These are phyloP conservation scores for Maccullochella peelii DNA, from an alignment of 2,113 vertebrate species.

Conservation along the genomic window DNA sequence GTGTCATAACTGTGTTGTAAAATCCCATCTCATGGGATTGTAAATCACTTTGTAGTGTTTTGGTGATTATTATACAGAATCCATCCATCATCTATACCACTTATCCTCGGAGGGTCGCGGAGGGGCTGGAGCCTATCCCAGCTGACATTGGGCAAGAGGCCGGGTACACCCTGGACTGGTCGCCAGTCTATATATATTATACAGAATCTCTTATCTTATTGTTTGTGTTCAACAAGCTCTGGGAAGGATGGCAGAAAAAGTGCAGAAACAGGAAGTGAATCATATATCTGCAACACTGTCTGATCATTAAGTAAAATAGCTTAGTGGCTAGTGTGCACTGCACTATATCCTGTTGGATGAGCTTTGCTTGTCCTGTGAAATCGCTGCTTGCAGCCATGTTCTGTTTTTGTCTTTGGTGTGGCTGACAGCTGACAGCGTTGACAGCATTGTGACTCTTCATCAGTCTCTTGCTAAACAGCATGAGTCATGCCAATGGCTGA, in stretches of 20 bases:
- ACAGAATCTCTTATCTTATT: neutral
- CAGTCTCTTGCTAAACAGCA: conserved; percentile 17
- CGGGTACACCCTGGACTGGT: no score
- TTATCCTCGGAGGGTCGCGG: no score
- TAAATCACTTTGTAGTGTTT: neutral
- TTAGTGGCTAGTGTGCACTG: neutral
- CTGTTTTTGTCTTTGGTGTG: conserved; percentile 17
- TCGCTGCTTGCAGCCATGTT: neutral
- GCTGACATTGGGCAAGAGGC: no score
- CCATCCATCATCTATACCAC: no score
- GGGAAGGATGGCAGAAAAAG: neutral
- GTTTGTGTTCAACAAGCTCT: no score
- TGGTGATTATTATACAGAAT: neutral
- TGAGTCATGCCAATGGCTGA: conserved; percentile 30
- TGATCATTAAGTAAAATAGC: neutral
- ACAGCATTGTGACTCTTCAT: conserved; percentile 19
- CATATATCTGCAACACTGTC: neutral
- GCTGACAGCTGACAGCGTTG: conserved; percentile 18
- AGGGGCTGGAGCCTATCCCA: no score
- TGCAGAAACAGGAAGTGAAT: neutral
- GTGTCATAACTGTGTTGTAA: neutral
- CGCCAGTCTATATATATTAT: no score
- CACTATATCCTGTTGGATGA: neutral
- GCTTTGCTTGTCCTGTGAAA: neutral
- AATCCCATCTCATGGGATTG: neutral